Conservation (phyloP, 2,797 vertebrate genomes). For the Schizopygopsis pylzovi region DNA sequence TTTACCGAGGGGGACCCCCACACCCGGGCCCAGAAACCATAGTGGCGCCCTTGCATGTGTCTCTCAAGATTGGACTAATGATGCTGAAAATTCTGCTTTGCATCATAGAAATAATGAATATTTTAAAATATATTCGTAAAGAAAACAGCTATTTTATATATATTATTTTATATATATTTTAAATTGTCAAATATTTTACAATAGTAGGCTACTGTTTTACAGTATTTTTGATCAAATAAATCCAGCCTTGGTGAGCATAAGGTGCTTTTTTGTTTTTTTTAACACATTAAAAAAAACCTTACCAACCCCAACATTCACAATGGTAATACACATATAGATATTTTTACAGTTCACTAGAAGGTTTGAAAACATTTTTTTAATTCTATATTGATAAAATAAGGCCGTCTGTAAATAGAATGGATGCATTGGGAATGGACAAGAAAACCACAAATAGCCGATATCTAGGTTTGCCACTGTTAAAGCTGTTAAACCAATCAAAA, state of each 20-base stretch:
- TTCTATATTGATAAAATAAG: background rate
- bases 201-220: background rate
- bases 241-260: background rate
- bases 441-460: background rate
- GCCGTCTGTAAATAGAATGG: background rate
- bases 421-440: background rate
- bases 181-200: background rate
- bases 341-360: background rate
- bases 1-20: too few species aligned
- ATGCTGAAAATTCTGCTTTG: background rate
- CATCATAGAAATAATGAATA: background rate
- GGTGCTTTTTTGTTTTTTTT: background rate
- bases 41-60: background rate
- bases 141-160: background rate
- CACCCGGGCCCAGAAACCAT: too few species aligned
- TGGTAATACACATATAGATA: background rate
- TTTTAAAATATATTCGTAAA: background rate
- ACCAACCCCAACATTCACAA: too few species aligned
- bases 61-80: background rate
- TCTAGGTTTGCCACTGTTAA: background rate
- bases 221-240: background rate
- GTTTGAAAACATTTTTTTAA: background rate
- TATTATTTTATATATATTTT: background rate
- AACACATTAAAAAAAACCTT: background rate
- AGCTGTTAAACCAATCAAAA: background rate